These are phyloP conservation scores for Charadrius vociferus DNA, from an alignment of 2,113 vertebrate genomes.

Conservation along the genomic window DNA sequence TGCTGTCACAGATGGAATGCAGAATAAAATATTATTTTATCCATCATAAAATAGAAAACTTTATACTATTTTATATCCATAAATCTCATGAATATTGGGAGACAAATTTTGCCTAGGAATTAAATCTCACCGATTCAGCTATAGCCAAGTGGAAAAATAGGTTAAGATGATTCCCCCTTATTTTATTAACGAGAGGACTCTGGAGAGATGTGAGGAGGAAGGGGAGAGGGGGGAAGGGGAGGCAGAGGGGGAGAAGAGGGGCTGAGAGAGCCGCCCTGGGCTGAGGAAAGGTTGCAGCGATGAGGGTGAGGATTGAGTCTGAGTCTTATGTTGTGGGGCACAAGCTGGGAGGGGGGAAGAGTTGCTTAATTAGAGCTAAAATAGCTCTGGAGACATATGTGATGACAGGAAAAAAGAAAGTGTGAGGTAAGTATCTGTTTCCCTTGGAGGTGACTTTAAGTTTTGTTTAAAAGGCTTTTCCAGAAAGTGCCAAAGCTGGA, in stretches of 20 bases:
- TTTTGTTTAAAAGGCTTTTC: not conserved
- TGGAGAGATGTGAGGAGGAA: not conserved
- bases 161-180: not conserved
- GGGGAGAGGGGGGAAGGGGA: not conserved
- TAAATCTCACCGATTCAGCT: not conserved
- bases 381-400: not conserved
- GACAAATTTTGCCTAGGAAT: not conserved
- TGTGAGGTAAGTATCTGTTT: not conserved
- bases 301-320: rapidly evolving
- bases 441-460: not conserved
- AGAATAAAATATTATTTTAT: not conserved
- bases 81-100: not conserved
- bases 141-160: not conserved
- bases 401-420: not conserved
- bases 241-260: not conserved
- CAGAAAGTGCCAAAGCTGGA: not conserved
- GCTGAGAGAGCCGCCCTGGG: not conserved
- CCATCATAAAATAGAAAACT: not conserved
- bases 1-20: not conserved
- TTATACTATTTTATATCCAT: not conserved
- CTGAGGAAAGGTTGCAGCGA: not conserved
- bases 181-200: not conserved
- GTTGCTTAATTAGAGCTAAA: not conserved
- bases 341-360: not conserved
- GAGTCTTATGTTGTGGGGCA: not conserved